Base-by-base conservation (phyloP, 2,797 vertebrate genomes). In the Neopelma chrysocephalum region DNA sequence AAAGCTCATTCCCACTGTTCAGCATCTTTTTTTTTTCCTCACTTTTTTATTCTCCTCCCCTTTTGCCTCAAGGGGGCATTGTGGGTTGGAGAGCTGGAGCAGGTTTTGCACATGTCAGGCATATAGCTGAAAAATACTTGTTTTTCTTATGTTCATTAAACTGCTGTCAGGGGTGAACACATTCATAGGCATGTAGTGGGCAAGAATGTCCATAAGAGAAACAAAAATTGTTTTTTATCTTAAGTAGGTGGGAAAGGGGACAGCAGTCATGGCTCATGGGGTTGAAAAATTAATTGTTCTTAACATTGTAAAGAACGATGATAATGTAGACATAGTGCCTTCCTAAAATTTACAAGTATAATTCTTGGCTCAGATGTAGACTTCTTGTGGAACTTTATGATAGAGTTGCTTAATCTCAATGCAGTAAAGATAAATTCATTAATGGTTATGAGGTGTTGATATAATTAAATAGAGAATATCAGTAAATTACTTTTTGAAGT, bases 401-500 rank as follows among this genome's bases (percentile, higher is more conserved):
- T 36, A 43, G 71, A 80, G 61, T 90, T 93, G 60, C 73, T 91
- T 94, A 80, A 91, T 94, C 80, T 93, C 70, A 64, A 56, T 66
- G 73, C 15, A 14, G 73, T 87, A 87, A 95, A 89, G 82, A 94
- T 94, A 94, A 94, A 89, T 94, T 94, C 36, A 87, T 96, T 96
- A 90, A 90, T 77, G 66, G 48, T 94, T 94, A 93, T 79, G 93
- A 93, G 58, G 77, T 95, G 95, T 87, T 90, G 87, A 87, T 92
- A 87, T 91, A 96, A 91, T 93, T 96, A 93, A 91, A 75, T 83
- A 77, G 82, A 91, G 66, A 90, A 91, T 76, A 48, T 48, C 60
- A 79, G 53, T 90, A 84, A 94, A 94, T 93, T 91, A 77, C 91
- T 80, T 94, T 94, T n/a, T 87, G 60, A 82, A 87, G 60, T 73